Conservation (phyloP, 2,113 vertebrate species). For the Laterallus jamaicensis region DNA sequence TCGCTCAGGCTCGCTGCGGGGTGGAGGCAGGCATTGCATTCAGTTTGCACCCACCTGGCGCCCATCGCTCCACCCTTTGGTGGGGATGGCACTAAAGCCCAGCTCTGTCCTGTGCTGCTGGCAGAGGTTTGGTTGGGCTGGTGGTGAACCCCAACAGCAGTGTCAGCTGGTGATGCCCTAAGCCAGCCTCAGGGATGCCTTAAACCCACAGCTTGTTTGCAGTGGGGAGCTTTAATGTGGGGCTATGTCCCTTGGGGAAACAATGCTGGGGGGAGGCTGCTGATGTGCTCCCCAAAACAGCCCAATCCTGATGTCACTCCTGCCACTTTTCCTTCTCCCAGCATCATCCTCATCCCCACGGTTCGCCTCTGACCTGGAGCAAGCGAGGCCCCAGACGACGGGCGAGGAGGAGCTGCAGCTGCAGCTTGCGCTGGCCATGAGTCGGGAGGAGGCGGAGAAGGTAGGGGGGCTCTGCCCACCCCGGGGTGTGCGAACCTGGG, state of each 20-base stretch:
- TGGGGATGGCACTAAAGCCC: not conserved
- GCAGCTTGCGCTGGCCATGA: slow-evolving; percentile 95
- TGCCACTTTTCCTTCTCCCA: slow-evolving; percentile 47
- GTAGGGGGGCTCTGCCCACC: slow-evolving; percentile 62
- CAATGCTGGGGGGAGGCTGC: not conserved
- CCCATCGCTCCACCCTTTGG: fast-evolving
- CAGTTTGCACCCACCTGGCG: not conserved
- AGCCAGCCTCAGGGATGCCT: no score
- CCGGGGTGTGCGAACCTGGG: fast-evolving
- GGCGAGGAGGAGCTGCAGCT: slow-evolving; percentile 96
- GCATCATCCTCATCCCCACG: slow-evolving; percentile 86
- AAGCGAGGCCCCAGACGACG: slow-evolving; percentile 88
- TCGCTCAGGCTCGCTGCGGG: fast-evolving
- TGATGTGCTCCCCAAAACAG: not conserved
- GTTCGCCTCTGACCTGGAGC: slow-evolving; percentile 88
- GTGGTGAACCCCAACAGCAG: not conserved
- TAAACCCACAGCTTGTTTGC: fast-evolving
- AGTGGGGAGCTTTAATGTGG: not conserved
- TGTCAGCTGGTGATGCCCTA: not conserved
- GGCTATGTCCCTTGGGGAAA: not conserved
- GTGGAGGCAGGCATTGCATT: not conserved
- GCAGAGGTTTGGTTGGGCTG: not conserved
- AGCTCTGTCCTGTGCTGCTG: fast-evolving
- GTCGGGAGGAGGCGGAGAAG: slow-evolving; percentile 95
- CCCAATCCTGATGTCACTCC: not conserved